Conservation (phyloP, 2,888 invertebrate species). For the Troides helena region DNA sequence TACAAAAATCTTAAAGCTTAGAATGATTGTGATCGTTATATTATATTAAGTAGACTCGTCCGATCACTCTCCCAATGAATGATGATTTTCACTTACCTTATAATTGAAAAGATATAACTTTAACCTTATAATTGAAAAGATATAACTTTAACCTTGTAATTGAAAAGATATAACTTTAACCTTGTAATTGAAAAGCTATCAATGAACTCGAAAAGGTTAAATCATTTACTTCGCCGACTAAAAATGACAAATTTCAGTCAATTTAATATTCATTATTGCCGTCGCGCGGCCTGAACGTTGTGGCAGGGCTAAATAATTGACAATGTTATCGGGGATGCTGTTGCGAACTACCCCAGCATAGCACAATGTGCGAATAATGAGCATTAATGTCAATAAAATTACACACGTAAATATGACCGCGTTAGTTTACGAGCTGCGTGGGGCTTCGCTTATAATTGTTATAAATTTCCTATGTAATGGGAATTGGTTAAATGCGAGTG, state of each 20-base stretch:
- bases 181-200: no score
- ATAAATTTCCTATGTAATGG: neutral
- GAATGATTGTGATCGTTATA: no score
- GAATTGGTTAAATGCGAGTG: no score
- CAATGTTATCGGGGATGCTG: slow-evolving; percentile 21
- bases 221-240: neutral
- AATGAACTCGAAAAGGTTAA: no score
- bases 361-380: slow-evolving; percentile 21
- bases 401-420: slow-evolving; percentile 13
- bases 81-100: no score
- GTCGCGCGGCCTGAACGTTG: neutral
- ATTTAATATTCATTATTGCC: slow-evolving; percentile 12
- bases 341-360: slow-evolving; percentile 21
- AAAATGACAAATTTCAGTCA: neutral
- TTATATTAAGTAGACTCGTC: no score
- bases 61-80: no score
- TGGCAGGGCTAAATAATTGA: slow-evolving; percentile 21
- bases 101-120: no score
- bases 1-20: no score
- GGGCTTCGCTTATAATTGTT: neutral
- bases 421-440: neutral
- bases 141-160: no score
- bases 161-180: no score
- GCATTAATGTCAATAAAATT: slow-evolving; percentile 25
- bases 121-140: no score